A percentile compares a stretch with the other conserved stretches of the same genome.
Evolutionary conservation across 2,113 vertebrate species (phyloP).

Genomic region (Odocoileus virginianus): DNA sequence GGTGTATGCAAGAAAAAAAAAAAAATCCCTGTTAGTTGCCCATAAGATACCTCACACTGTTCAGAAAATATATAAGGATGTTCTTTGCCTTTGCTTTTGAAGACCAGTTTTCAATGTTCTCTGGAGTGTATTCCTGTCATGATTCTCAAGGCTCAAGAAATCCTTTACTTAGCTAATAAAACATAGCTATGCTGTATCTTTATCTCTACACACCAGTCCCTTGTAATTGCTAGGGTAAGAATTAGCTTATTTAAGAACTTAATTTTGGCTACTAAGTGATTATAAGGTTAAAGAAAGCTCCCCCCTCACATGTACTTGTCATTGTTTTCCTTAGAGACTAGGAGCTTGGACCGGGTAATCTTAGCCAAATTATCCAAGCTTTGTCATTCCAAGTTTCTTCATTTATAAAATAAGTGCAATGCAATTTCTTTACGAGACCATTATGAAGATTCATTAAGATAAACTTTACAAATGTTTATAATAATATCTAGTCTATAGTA

Average conservation of each 20-base stretch:
- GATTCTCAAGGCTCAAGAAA: not conserved
- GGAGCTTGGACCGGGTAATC: not conserved
- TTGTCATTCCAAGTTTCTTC: not conserved
- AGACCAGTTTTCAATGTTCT: not conserved
- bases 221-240: not conserved
- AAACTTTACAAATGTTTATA: not conserved
- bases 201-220: not conserved
- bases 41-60: too few relatives aligned
- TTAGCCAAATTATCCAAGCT: not conserved
- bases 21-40: not conserved
- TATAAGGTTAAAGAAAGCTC: not conserved
- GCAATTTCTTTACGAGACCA: not conserved
- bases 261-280: not conserved
- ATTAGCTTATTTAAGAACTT: not conserved
- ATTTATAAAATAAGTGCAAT: not conserved
- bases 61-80: not conserved
- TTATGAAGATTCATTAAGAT: not conserved
- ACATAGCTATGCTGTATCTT: not conserved
- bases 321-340: not conserved
- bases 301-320: rapidly evolving
- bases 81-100: not conserved
- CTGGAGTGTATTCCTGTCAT: not conserved
- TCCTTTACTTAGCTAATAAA: not conserved
- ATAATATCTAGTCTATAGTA: not conserved
- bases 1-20: not conserved